Conservation (phyloP, 2,113 vertebrate genomes). For the Hypocryptadius cinnamomeus region DNA sequence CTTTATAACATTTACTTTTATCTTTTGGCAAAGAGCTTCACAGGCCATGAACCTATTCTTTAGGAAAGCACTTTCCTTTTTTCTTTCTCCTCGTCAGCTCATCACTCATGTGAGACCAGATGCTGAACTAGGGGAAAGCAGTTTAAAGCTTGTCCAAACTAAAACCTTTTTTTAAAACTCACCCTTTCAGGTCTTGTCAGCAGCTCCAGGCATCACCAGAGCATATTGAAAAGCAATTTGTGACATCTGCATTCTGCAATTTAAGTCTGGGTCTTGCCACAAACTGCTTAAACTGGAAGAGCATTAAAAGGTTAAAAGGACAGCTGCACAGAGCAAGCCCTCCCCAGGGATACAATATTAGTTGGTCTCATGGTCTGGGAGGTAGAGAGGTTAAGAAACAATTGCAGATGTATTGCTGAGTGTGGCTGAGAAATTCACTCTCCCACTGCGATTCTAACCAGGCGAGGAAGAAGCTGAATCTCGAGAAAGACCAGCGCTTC, state of each 20-base stretch:
- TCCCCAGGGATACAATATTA: not conserved
- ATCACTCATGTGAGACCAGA: constrained; percentile 15
- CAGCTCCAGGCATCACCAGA: constrained; percentile 31
- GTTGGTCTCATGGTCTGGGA: not conserved
- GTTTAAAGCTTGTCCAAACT: constrained; percentile 39
- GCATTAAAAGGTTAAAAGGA: constrained; percentile 48
- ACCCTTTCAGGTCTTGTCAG: constrained; percentile 28
- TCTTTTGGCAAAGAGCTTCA: not conserved
- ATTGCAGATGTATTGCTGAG: not conserved
- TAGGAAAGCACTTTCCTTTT: not conserved
- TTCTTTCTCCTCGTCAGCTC: not conserved
- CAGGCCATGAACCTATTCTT: not conserved
- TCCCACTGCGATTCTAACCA: not conserved
- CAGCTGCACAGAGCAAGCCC: not conserved
- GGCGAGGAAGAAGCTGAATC: not conserved
- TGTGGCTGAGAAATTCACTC: not conserved
- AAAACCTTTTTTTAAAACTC: constrained; percentile 7
- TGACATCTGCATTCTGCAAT: constrained; percentile 24
- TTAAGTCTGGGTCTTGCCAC: constrained; percentile 5
- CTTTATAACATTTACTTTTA: not conserved
- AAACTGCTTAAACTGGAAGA: constrained; percentile 17
- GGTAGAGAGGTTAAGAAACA: not conserved
- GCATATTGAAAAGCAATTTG: constrained; percentile 59
- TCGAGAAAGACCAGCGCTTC: not conserved
- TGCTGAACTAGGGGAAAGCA: constrained; percentile 8